Conservation (phyloP, 2,797 vertebrate genomes). For the Iguana delicatissima region DNA sequence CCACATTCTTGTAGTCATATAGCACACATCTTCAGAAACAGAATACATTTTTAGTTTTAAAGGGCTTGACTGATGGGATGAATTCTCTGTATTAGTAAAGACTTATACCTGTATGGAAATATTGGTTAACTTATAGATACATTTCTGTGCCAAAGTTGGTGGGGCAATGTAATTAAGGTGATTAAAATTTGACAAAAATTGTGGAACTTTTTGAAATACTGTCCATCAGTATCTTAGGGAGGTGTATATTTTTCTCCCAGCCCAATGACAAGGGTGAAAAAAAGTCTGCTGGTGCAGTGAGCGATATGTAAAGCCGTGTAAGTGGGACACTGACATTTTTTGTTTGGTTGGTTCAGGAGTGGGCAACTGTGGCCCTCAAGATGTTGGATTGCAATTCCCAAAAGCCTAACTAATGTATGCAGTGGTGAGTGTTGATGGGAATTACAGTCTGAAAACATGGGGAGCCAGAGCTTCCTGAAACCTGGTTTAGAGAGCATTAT, state of each 20-base stretch:
- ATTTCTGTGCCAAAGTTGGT: not conserved
- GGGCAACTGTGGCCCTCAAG: no score
- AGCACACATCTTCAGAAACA: no score
- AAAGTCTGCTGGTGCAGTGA: not conserved
- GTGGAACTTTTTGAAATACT: not conserved
- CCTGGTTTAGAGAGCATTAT: no score
- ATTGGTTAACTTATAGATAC: not conserved
- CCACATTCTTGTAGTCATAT: no score
- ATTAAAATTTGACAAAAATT: not conserved
- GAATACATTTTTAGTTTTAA: no score
- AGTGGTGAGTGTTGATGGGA: no score
- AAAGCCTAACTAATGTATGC: no score
- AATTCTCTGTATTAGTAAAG: not conserved
- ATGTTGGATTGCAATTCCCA: no score
- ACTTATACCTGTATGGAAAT: not conserved
- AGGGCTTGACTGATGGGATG: not conserved
- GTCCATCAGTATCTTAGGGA: not conserved
- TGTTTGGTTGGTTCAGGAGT: no score
- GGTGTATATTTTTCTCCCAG: not conserved
- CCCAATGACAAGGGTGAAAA: not conserved
- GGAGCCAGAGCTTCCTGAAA: no score
- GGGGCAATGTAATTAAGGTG: not conserved
- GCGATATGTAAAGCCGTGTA: not conserved
- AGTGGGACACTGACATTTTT: no score
- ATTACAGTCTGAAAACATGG: no score